These are phyloP conservation scores for Ramphastos sulfuratus DNA, from an alignment of 2,113 vertebrate species.

Conservation along the genomic window DNA sequence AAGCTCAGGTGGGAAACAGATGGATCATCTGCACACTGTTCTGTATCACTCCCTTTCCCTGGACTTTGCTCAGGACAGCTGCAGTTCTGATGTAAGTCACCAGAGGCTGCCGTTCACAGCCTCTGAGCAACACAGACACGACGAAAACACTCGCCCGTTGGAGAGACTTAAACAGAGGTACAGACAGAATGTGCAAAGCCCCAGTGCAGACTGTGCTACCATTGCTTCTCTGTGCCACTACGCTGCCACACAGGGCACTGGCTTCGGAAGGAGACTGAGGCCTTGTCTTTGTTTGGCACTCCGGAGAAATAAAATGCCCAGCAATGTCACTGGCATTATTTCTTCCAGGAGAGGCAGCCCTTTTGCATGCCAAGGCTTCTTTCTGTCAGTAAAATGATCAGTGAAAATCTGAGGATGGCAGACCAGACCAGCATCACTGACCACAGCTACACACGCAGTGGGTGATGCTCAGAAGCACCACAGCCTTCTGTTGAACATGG, in stretches of 20 bases:
- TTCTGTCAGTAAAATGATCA: not conserved
- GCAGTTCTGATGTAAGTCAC: not conserved
- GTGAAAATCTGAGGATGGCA: not conserved
- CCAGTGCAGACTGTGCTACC: not conserved
- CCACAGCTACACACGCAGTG: not conserved
- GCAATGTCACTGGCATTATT: not conserved
- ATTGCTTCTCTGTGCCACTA: not conserved
- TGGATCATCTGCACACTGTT: not conserved
- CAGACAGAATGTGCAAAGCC: not conserved
- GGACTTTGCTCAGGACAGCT: not conserved
- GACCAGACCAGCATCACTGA: not conserved
- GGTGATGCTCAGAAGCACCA: not conserved
- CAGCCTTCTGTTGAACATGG: not conserved
- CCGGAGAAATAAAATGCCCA: not conserved
- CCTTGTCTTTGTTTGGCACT: not conserved
- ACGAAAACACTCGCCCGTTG: not conserved
- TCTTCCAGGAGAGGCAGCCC: not conserved
- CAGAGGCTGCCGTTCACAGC: not conserved
- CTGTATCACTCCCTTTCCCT: not conserved
- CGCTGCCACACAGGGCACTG: not conserved
- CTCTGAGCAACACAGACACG: not conserved
- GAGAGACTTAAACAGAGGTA: not conserved
- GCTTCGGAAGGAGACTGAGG: not conserved
- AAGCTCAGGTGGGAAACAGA: conserved; percentile 23
- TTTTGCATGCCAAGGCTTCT: not conserved